Base-by-base conservation (phyloP, 1,140 invertebrate genomes). In the Sipha flava region DNA sequence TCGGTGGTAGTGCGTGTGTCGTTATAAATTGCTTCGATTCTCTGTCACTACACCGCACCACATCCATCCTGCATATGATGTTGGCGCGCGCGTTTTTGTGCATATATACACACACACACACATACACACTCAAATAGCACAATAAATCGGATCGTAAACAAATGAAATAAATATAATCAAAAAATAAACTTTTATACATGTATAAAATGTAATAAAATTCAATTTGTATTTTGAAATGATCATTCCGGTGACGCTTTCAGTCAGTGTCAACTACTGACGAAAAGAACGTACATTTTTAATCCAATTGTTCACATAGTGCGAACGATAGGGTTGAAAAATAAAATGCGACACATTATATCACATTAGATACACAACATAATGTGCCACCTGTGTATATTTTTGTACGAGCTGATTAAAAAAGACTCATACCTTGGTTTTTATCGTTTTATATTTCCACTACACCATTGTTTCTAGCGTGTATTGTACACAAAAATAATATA, bases 71-170 rank as follows among this genome's bases (percentile, higher is more conserved):
- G 59, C n/a, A n/a, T n/a, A n/a, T n/a, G n/a, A n/a, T n/a, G n/a
- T n/a, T n/a, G n/a, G n/a, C n/a, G n/a, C n/a, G n/a, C n/a, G 37
- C 37, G 37, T 6, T 40, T 40, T 40, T 40, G 37, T 40, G 37
- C 10, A 40, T 40, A 40, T 40, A 40, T 40, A 6, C 10, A 40
- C 10, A 40, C 10, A 40, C 37, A 40, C 37, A 10, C n/a, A n/a
- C n/a, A n/a, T n/a, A n/a, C n/a, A n/a, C n/a, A n/a, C n/a, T n/a
- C n/a, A 72, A 23, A 40, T 7, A 47, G 7, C 16, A 18, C 47
- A 37, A 77, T 77, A 77, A 77, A 77, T 77, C 54, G 52, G 34
- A 77, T 43, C 49, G 52, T 59, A 77, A 77, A 77, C 49, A 40
- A 77, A 77, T 16, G 52, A 57, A 75, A 75, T 23, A 75, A 54